Evolutionary conservation across 2,888 invertebrate species (phyloP).

Genomic region (Cerceris ruficornis): DNA sequence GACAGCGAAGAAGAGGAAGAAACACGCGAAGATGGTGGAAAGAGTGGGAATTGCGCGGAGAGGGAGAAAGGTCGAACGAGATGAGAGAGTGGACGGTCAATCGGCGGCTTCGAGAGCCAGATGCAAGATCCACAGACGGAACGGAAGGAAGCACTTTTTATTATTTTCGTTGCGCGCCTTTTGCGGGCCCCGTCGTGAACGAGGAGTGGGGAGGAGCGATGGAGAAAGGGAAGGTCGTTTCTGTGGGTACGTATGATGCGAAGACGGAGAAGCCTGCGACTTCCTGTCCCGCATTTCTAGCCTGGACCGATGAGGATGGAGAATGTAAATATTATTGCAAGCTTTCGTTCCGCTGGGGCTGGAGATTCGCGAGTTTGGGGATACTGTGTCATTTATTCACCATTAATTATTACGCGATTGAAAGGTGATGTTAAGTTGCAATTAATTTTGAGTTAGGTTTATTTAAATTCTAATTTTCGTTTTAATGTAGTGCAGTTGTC

Average conservation of each 20-base stretch:
- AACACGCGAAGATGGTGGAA: neutral
- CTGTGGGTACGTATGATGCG: conserved; percentile 25
- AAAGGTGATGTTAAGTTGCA: too few species aligned
- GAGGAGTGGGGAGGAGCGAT: neutral
- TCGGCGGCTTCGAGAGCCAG: conserved; percentile 62
- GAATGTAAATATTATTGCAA: conserved; percentile 29
- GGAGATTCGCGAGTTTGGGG: too few species aligned
- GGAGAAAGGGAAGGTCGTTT: conserved; percentile 45
- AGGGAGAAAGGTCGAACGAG: conserved; percentile 10
- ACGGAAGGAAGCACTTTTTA: conserved; percentile 72
- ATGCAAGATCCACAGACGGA: conserved; percentile 65
- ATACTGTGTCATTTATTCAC: too few species aligned
- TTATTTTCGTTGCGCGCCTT: conserved; percentile 61
- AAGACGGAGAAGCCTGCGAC: conserved; percentile 50
- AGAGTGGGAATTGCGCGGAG: neutral
- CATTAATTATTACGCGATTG: neutral
- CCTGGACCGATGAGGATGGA: conserved; percentile 27
- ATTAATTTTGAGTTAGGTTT: too few species aligned
- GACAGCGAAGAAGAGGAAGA: neutral
- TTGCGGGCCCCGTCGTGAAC: conserved; percentile 23
- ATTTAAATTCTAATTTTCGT: too few species aligned
- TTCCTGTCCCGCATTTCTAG: conserved; percentile 67
- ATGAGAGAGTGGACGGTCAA: conserved; percentile 44
- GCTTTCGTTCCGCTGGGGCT: too few species aligned
- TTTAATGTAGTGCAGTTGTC: too few species aligned